Evolutionary conservation across 1,140 invertebrate genomes (phyloP).

Genomic region (Frieseomelitta varia): DNA sequence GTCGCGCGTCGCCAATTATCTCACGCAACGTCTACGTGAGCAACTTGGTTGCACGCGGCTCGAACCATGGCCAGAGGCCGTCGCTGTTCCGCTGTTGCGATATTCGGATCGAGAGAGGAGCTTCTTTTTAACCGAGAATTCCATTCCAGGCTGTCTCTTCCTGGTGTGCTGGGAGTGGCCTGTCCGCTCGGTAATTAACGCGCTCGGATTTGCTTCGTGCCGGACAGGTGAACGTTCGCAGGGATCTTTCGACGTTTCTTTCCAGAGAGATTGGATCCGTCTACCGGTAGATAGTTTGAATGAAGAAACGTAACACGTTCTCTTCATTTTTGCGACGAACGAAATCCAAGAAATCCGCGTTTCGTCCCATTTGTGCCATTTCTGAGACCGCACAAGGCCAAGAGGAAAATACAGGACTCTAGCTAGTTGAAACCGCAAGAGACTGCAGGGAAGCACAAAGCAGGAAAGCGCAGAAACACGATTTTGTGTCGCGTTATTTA

Average conservation of each 20-base stretch:
- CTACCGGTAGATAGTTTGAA: neutral
- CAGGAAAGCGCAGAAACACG: slow-evolving; percentile 10
- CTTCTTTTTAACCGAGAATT: neutral
- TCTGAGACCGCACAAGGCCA: neutral
- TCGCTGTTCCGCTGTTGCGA: neutral
- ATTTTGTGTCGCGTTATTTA: slow-evolving; percentile 25
- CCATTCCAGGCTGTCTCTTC: neutral
- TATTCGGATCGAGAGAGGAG: neutral
- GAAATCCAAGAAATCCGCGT: no score
- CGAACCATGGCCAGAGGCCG: neutral
- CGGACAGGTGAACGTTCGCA: neutral
- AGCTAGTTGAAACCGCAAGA: slow-evolving; percentile 11
- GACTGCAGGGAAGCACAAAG: neutral
- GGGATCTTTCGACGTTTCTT: neutral
- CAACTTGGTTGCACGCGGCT: neutral
- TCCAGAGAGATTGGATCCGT: neutral
- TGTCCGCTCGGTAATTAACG: slow-evolving; percentile 9
- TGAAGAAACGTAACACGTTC: neutral
- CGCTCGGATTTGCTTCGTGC: neutral
- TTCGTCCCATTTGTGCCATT: neutral
- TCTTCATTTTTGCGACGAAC: neutral
- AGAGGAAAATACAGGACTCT: neutral
- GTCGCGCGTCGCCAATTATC: slow-evolving; percentile 35
- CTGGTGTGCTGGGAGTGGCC: neutral
- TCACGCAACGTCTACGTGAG: slow-evolving; percentile 29